phyloP scores from a whole-genome alignment of 1,140 invertebrate genomes.

The Patella vulgata region DNA sequence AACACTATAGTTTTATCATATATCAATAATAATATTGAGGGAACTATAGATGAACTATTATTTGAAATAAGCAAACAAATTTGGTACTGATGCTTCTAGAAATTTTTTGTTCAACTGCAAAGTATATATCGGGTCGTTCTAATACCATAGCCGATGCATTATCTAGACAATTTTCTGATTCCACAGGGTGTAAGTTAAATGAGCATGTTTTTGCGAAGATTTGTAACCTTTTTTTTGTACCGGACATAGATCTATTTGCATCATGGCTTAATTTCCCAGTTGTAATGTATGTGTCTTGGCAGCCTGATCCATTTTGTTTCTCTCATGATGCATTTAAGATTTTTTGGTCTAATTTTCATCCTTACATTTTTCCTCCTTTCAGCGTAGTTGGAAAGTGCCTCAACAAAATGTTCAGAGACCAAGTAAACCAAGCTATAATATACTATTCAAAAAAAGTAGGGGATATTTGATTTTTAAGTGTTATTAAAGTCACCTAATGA shows the following conservation, averaged over 20 bases:
- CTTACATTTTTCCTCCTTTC: slow-evolving; percentile 33
- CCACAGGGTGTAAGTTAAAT: slow-evolving; percentile 33
- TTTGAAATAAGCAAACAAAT: no score
- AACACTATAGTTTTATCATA: no score
- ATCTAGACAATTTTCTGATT: slow-evolving; percentile 4
- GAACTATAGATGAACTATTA: no score
- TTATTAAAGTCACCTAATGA: no score
- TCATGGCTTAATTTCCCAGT: slow-evolving; percentile 28
- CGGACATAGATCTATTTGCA: no score
- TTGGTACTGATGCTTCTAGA: slow-evolving; percentile 31
- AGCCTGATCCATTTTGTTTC: slow-evolving; percentile 28
- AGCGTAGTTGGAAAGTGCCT: slow-evolving; percentile 12
- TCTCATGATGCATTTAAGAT: slow-evolving; percentile 33
- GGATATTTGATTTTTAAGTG: no score
- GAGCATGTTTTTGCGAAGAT: slow-evolving; percentile 16
- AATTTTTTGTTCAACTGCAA: slow-evolving; percentile 21
- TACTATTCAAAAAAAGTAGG: no score
- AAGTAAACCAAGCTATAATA: no score
- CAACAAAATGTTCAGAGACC: slow-evolving; percentile 12
- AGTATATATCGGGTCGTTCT: slow-evolving; percentile 33
- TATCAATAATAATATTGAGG: no score
- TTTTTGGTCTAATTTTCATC: slow-evolving; percentile 13
- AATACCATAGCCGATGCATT: slow-evolving; percentile 20
- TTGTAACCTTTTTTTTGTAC: no score
- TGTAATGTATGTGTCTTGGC: slow-evolving; percentile 29